A percentile compares a stretch with the other conserved stretches of the same genome.
Evolutionary conservation across 2,888 invertebrate species (phyloP).

Genomic region (Lasioglossum malachurum): DNA sequence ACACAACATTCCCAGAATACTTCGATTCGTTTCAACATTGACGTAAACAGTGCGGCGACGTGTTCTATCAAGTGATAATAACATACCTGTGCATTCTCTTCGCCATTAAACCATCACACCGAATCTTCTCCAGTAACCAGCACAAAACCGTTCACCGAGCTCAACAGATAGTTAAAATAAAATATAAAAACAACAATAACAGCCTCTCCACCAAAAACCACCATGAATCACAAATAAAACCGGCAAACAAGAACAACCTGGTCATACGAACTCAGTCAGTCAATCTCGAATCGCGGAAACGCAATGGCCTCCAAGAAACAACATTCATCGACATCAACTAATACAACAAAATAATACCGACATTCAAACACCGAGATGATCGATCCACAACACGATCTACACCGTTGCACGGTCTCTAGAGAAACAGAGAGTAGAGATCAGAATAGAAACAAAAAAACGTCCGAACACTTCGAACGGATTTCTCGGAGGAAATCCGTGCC

Average conservation of each 20-base stretch:
- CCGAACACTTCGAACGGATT: background rate
- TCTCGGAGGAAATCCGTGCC: background rate
- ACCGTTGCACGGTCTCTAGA: background rate
- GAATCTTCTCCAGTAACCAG: background rate
- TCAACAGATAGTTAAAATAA: background rate
- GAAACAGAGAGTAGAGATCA: background rate
- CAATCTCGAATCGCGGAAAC: background rate
- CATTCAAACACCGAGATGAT: background rate
- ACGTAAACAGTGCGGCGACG: background rate
- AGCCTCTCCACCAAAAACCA: background rate
- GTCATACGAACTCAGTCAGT: background rate
- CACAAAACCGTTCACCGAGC: background rate
- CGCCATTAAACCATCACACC: background rate
- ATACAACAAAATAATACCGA: background rate
- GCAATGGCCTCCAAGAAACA: background rate
- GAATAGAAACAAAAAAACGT: background rate
- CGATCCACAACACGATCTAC: background rate
- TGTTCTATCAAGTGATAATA: background rate
- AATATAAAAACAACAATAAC: background rate
- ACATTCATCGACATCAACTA: constrained; percentile 2
- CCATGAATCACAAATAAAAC: background rate
- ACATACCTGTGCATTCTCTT: background rate
- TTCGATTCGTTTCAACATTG: background rate
- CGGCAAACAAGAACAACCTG: background rate
- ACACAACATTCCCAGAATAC: background rate